Evolutionary conservation across 2,797 vertebrate genomes (phyloP).

Genomic region (Halcyon chelicuti): DNA sequence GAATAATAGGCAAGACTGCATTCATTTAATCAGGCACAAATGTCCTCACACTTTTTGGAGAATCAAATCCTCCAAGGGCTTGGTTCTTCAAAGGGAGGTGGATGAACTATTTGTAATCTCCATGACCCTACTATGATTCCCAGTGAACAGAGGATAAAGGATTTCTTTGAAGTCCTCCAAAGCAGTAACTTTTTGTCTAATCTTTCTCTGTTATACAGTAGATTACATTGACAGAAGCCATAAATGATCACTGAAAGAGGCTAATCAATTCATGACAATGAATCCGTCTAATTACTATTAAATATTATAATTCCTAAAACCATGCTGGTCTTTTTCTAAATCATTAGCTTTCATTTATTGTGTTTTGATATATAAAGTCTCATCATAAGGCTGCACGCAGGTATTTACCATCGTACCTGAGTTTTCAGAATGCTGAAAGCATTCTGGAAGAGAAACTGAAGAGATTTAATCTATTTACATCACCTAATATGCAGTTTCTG

Average conservation of each 20-base stretch:
- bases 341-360: background rate
- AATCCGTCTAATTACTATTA: background rate
- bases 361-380: background rate
- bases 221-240: background rate
- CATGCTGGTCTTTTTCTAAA: background rate
- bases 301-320: background rate
- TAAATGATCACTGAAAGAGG: background rate
- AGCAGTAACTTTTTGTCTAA: background rate
- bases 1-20: background rate
- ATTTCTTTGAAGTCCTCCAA: background rate
- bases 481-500: background rate
- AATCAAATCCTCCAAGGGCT: background rate
- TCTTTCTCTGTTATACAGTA: background rate
- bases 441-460: background rate
- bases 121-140: background rate
- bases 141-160: background rate
- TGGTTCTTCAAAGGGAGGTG: background rate
- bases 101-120: background rate
- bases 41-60: background rate
- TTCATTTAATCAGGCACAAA: background rate
- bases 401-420: background rate
- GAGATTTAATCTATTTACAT: background rate
- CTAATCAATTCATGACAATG: background rate
- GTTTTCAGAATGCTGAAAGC: background rate
- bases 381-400: rapidly evolving